Conservation (phyloP, 2,113 vertebrate species). For the Psilopsiagon aymara region DNA sequence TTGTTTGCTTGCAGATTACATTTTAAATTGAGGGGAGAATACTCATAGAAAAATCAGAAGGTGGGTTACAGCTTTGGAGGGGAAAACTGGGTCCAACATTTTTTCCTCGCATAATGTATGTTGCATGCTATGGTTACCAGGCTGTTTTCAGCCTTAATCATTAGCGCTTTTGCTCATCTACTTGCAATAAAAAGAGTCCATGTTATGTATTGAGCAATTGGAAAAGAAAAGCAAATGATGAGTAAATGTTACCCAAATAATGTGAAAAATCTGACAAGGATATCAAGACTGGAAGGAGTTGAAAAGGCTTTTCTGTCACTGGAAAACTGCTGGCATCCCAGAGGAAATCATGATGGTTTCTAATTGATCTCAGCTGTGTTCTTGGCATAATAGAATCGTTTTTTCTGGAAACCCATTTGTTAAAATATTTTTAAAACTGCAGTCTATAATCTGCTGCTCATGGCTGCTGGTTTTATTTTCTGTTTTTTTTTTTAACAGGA, state of each 20-base stretch:
- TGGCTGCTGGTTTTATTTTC: background rate
- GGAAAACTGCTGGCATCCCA: slow-evolving; percentile 1
- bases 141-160: background rate
- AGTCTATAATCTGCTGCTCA: background rate
- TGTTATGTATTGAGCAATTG: background rate
- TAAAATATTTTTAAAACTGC: background rate
- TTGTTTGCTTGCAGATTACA: background rate
- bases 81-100: background rate
- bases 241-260: background rate
- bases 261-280: background rate
- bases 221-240: background rate
- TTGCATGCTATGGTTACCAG: background rate
- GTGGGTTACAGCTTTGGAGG: background rate
- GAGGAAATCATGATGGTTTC: slow-evolving; percentile 30
- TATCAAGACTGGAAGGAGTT: background rate
- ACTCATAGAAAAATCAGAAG: background rate
- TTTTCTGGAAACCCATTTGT: background rate
- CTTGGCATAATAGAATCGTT: background rate
- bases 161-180: background rate
- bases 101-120: rapidly evolving
- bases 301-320: slow-evolving; percentile 15
- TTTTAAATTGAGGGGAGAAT: background rate
- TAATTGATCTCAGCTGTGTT: background rate
- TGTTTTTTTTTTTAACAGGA: background rate
- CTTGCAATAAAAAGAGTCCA: background rate